Conservation (phyloP, 2,113 vertebrate species). For the Otolemur garnettii region DNA sequence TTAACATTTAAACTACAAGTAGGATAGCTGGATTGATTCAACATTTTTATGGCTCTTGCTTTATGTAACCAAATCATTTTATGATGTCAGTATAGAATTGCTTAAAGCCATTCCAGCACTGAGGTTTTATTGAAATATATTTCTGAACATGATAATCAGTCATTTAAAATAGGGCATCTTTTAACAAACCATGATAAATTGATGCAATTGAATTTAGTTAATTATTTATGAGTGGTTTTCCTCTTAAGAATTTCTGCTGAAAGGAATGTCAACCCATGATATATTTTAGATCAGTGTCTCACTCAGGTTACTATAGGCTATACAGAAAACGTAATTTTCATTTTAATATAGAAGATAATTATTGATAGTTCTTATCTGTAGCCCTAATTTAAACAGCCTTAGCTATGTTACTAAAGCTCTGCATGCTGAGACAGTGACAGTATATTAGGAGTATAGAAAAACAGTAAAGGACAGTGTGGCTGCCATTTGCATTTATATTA, state of each 20-base stretch:
- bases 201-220: slow-evolving; percentile 74
- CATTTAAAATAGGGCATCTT: slow-evolving; percentile 75
- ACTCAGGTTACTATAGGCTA: slow-evolving; percentile 61
- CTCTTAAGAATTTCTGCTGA: slow-evolving; percentile 65
- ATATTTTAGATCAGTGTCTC: slow-evolving; percentile 64
- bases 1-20: slow-evolving; percentile 32
- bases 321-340: slow-evolving; percentile 67
- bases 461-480: background rate
- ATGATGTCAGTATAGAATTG: slow-evolving; percentile 40
- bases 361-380: slow-evolving; percentile 56
- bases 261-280: slow-evolving; percentile 62
- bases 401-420: slow-evolving; percentile 42
- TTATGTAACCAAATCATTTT: slow-evolving; percentile 53
- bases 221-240: slow-evolving; percentile 79
- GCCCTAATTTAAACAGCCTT: slow-evolving; percentile 44
- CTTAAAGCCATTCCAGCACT: slow-evolving; percentile 49
- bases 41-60: slow-evolving; percentile 64
- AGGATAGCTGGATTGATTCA: slow-evolving; percentile 23
- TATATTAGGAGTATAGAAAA: slow-evolving; percentile 34
- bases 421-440: background rate
- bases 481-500: slow-evolving; percentile 59
- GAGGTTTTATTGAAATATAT: slow-evolving; percentile 75
- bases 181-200: slow-evolving; percentile 78
- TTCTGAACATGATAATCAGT: slow-evolving; percentile 75
- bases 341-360: slow-evolving; percentile 66